Percentiles rank a stretch among this genome's conserved stretches.
These are phyloP conservation scores for Tenebrosternarchus preto DNA, from an alignment of 2,113 vertebrate genomes.

Conservation along the genomic window DNA sequence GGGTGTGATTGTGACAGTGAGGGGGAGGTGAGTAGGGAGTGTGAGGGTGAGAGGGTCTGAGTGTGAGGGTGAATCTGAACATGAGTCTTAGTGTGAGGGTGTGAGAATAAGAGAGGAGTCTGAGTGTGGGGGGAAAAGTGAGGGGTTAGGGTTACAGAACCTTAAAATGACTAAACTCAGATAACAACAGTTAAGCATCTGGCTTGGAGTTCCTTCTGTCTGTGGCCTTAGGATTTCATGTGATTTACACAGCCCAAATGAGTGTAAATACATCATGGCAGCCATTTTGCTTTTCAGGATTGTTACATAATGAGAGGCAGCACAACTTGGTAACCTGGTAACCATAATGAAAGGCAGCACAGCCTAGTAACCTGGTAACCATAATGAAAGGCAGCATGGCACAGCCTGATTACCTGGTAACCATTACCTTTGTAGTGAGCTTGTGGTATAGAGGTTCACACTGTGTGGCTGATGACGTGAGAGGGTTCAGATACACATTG, in stretches of 20 bases:
- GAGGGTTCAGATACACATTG: background rate
- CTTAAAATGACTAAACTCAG: no score
- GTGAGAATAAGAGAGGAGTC: no score
- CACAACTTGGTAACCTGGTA: no score
- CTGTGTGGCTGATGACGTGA: background rate
- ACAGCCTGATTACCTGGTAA: no score
- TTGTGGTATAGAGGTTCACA: background rate
- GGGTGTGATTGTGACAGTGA: no score
- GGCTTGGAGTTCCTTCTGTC: background rate
- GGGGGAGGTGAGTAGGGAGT: no score
- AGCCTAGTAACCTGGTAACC: no score
- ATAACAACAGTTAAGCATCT: background rate
- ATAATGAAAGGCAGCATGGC: background rate
- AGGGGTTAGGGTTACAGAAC: background rate
- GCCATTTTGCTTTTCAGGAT: background rate
- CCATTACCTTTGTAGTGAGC: no score
- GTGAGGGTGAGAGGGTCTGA: no score
- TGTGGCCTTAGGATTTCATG: background rate
- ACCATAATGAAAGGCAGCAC: background rate
- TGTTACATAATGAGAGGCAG: background rate
- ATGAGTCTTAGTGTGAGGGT: no score
- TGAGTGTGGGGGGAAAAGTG: background rate
- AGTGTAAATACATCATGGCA: background rate
- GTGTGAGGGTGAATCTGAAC: no score
- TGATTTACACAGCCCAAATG: background rate